Conservation (phyloP, 2,888 invertebrate genomes). For the Phasia obesa region DNA sequence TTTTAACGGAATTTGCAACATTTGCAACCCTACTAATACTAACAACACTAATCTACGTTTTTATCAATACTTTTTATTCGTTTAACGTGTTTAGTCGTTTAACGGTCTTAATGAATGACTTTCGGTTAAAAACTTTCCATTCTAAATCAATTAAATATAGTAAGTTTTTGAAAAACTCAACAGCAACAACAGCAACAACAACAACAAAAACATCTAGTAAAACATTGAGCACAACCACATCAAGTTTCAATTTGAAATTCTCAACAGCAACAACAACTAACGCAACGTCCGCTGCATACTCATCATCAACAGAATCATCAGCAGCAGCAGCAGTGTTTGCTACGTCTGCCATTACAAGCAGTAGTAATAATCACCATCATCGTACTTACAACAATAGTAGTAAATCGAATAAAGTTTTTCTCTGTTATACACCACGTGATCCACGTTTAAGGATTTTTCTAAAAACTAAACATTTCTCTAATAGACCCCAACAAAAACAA, state of each 20-base stretch:
- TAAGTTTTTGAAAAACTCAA: slow-evolving; percentile 49
- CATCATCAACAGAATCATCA: slow-evolving; percentile 41
- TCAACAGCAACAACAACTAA: slow-evolving; percentile 60
- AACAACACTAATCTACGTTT: slow-evolving; percentile 48
- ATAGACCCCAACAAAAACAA: slow-evolving; percentile 49
- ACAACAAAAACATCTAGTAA: slow-evolving; percentile 43
- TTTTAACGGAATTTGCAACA: slow-evolving; percentile 51
- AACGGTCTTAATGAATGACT: slow-evolving; percentile 82
- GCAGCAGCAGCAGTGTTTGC: slow-evolving; percentile 65
- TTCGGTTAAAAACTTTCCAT: slow-evolving; percentile 79
- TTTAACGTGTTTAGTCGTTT: slow-evolving; percentile 77
- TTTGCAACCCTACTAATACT: slow-evolving; percentile 46
- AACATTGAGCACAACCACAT: slow-evolving; percentile 46
- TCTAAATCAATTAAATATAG: slow-evolving; percentile 50
- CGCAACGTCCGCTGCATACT: slow-evolving; percentile 57
- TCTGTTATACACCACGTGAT: slow-evolving; percentile 82
- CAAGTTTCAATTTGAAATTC: slow-evolving; percentile 58
- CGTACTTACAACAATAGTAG: slow-evolving; percentile 80
- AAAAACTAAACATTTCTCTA: slow-evolving; percentile 70
- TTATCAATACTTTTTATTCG: slow-evolving; percentile 49
- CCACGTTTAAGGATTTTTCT: slow-evolving; percentile 81
- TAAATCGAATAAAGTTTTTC: slow-evolving; percentile 82
- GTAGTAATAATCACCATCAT: slow-evolving; percentile 76
- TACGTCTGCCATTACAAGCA: slow-evolving; percentile 61
- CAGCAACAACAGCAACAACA: slow-evolving; percentile 8